Base-by-base conservation (phyloP, 2,797 vertebrate species). In the Chelonia mydas region DNA sequence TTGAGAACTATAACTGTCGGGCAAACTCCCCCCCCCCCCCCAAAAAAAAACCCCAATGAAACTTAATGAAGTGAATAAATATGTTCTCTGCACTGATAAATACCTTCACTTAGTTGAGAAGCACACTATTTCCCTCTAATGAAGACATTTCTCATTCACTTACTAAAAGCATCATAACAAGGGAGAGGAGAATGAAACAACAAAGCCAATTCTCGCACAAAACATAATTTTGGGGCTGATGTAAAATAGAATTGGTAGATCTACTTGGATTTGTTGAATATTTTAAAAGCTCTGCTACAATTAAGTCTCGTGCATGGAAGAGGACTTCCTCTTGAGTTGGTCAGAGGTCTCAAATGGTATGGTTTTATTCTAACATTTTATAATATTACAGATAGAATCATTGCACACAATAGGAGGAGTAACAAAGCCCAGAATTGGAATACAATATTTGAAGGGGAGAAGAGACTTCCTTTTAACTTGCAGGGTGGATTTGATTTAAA, bases 211-310 rank as follows among this genome's bases (percentile, higher is more conserved):
- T 9, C 4, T 9, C 61, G 37, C 74, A 74, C 72, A 74, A 45
- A 25, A 11, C 72, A 72, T 41, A 25, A 25, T 74, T 74, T 45
- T 78, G 23, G 27, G 76, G 17, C 86, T 21, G 65, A 68, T 11
- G 5, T 6, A 1, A 12, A 84, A 53, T 3, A 10, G 13, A 89
- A 5, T 54, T 89, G 25, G 17, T 45, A 94, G 37, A 88, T 5
- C 9, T 47, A 77, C 3, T 21, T 37, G 28, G 19, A 17, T 87
- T 31, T 53, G 25, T 81, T 16, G 12, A 79, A 45, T 0, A 0
- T 37, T 3, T 54, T 21, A 16, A 84, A 87, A 45, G 5, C 2
- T 28, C 37, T 55, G 55, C 23, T 4, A 33, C 72, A 41, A 53
- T 17, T 57, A 88, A 45, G 57, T 2, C 1, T 61, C 2, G 6